Conservation (phyloP, 2,888 invertebrate genomes). For the Parnassius glacialis region DNA sequence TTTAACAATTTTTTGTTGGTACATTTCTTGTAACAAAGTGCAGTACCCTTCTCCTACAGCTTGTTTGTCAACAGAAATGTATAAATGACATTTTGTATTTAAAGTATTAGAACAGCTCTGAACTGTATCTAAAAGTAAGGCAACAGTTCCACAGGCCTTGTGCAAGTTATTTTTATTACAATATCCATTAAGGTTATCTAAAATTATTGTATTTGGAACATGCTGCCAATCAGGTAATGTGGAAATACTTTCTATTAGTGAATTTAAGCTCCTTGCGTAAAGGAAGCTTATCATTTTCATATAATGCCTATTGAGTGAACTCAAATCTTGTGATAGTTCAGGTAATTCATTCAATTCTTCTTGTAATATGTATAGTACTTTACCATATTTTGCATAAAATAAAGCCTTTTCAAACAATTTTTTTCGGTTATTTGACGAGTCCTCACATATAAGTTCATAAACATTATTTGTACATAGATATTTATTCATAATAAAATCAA, state of each 20-base stretch:
- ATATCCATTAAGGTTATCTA: constrained; percentile 61
- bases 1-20: constrained; percentile 26
- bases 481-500: not conserved
- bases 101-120: constrained; percentile 48
- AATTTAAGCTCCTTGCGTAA: constrained; percentile 55
- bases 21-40: constrained; percentile 51
- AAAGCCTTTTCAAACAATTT: constrained; percentile 64
- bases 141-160: constrained; percentile 60
- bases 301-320: constrained; percentile 54
- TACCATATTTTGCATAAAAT: constrained; percentile 51
- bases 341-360: constrained; percentile 67
- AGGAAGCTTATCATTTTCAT: constrained; percentile 73
- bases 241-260: constrained; percentile 59
- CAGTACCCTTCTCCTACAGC: constrained; percentile 53
- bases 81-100: constrained; percentile 44
- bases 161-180: constrained; percentile 51
- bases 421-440: constrained; percentile 49
- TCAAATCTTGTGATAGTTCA: constrained; percentile 61
- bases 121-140: constrained; percentile 55
- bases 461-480: not conserved
- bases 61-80: constrained; percentile 50
- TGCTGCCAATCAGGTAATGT: constrained; percentile 63
- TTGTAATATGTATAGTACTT: constrained; percentile 62
- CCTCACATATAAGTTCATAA: constrained; percentile 50
- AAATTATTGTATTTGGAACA: constrained; percentile 61